Evolutionary conservation across 2,113 vertebrate genomes (phyloP).

Genomic region (Ictalurus furcatus): DNA sequence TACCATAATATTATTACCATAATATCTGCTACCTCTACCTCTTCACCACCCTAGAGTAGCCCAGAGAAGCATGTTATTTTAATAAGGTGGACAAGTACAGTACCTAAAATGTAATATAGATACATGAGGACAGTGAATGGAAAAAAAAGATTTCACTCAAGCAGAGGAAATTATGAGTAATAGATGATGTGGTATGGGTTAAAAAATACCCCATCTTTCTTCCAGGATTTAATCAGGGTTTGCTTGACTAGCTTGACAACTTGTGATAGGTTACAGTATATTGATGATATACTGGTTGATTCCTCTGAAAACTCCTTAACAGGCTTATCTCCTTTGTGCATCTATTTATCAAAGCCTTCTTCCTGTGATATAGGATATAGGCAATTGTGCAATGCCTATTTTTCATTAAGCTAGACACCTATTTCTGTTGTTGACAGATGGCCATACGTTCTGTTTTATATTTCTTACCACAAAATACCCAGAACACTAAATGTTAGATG

Average conservation of each 20-base stretch:
- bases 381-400: background rate
- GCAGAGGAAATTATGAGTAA: background rate
- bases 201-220: background rate
- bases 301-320: background rate
- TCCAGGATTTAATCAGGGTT: background rate
- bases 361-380: background rate
- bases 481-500: background rate
- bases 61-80: background rate
- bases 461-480: background rate
- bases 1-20: background rate
- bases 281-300: background rate
- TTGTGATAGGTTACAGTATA: background rate
- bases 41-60: background rate
- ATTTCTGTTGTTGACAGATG: background rate
- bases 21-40: background rate
- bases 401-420: background rate
- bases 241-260: background rate
- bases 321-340: background rate
- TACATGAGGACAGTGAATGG: background rate
- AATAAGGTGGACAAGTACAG: background rate
- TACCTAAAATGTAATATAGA: background rate
- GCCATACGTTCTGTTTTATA: background rate
- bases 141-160: background rate
- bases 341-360: background rate
- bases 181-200: background rate